Evolutionary conservation across 2,797 vertebrate species (phyloP).

Genomic region (Hypotaenidia okinawae): DNA sequence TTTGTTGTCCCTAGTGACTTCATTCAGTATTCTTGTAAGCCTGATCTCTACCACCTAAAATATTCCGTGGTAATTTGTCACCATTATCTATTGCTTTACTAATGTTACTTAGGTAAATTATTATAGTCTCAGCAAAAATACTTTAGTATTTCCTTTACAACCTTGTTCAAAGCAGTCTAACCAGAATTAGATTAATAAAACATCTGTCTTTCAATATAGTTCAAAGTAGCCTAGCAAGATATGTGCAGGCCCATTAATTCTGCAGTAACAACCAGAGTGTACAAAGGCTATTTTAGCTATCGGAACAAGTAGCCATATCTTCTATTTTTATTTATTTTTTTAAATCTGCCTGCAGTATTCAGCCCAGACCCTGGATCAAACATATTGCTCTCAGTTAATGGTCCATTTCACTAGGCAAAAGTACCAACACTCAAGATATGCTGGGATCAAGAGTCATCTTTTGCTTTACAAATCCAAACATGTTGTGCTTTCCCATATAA

Average conservation of each 20-base stretch:
- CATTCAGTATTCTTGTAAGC: conserved; percentile 32
- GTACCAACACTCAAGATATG: not conserved
- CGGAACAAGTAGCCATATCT: not conserved
- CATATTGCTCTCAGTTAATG: not conserved
- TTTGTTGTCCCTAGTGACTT: conserved; percentile 10
- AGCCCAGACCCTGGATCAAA: not conserved
- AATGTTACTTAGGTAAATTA: conserved; percentile 50
- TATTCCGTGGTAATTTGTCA: conserved; percentile 42
- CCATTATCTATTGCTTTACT: not conserved
- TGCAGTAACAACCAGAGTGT: conserved; percentile 8
- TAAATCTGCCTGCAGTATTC: not conserved
- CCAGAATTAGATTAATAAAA: conserved; percentile 53
- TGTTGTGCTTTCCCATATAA: not conserved
- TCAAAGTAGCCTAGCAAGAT: conserved; percentile 44
- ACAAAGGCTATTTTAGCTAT: not conserved
- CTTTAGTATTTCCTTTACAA: conserved; percentile 42
- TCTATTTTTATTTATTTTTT: not conserved
- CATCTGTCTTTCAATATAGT: conserved; percentile 32
- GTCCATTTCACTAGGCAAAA: not conserved
- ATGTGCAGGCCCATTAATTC: conserved; percentile 24
- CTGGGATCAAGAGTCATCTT: not conserved
- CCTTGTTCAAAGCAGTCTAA: conserved; percentile 51
- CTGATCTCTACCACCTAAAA: conserved; percentile 18
- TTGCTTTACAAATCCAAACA: not conserved
- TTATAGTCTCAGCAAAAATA: conserved; percentile 18